Base-by-base conservation (phyloP, 2,797 vertebrate species). In the Nothura maculosa region DNA sequence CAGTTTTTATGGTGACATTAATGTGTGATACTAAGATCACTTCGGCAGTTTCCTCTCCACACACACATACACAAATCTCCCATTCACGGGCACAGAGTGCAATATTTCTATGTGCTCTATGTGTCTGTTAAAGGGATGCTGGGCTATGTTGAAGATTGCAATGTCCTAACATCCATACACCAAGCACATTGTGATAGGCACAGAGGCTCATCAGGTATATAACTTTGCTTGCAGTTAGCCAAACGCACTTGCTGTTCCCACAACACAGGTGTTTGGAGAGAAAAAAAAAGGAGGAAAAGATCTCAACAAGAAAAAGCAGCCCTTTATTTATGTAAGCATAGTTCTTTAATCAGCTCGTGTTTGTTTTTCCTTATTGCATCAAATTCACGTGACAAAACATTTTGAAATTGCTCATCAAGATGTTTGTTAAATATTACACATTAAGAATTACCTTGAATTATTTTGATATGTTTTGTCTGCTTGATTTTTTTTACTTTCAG, bases 341-440 rank as follows among this genome's bases (percentile, higher is more conserved):
- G 28, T 30, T 91, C 55, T 73, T 87, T 38, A 88, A 95, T 73
- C 54, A 86, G 68, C 38, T 72, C 3, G 5, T n/a, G 32, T 70
- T 85, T 92, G 17, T 28, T 91, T 87, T 45, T 70, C 64, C 21
- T 11, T 54, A 79, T 50, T 88, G 20, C 55, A 69, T 76, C 62
- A 78, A 85, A 92, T 64, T 60, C 69, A 90, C n/a, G 45, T 40
- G 63, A 90, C 70, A 88, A 91, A 91, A 79, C 25, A 86, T 92
- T 94, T 55, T 83, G 13, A 73, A 94, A 83, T 2, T 73, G 38
- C 42, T 84, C 50, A 81, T 72, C 55, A 62, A 62, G 62, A 55
- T 88, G 45, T 42, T 84, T 66, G 50, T 47, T 90, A 79, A 92
- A 78, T 36, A 76, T 2, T 13, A 19, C 12, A 86, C 24, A 19